Conservation (phyloP, 2,113 vertebrate genomes). For the Passer montanus region DNA sequence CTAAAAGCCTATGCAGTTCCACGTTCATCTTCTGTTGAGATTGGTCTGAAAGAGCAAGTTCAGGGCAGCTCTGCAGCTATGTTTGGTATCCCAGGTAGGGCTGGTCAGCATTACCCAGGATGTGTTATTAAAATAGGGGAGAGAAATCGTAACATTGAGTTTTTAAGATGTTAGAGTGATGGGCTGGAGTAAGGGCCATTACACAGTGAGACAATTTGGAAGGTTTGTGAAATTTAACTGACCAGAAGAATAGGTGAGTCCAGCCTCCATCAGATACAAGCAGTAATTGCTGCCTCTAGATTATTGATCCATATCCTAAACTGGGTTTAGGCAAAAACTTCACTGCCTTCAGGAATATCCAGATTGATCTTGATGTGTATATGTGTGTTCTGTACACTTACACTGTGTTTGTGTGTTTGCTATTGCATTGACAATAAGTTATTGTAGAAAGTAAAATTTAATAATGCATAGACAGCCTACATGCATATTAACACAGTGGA, state of each 20-base stretch:
- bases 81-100: neutral
- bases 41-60: neutral
- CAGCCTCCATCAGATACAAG: neutral
- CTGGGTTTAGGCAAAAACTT: neutral
- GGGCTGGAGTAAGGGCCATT: neutral
- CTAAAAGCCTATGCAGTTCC: neutral
- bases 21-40: neutral
- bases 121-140: neutral
- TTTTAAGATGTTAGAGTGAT: neutral
- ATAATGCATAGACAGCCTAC: neutral
- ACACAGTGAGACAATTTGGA: neutral
- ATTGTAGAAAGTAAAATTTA: neutral
- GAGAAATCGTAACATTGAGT: neutral
- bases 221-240: neutral
- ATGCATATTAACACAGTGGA: neutral
- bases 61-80: neutral
- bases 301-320: neutral
- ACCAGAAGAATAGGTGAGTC: neutral
- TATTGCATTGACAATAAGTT: neutral
- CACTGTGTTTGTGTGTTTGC: rapidly evolving
- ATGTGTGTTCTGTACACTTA: neutral
- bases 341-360: neutral
- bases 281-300: neutral
- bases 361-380: neutral
- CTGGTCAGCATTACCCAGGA: neutral